These are phyloP conservation scores for Menidia beryllina DNA, from an alignment of 2,113 vertebrate species.

Conservation along the genomic window DNA sequence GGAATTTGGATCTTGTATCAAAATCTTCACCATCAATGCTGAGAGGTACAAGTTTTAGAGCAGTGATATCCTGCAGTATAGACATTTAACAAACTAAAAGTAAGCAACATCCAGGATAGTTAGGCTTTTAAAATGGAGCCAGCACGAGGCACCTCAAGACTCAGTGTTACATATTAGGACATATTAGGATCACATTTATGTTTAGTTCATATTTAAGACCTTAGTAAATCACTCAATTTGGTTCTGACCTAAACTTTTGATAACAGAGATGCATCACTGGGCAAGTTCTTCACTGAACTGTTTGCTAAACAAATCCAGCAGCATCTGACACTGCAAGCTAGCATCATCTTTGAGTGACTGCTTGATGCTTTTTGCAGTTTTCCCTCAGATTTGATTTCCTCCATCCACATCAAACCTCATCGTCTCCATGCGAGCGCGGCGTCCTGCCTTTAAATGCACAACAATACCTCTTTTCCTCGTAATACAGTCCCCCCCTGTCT, in stretches of 20 bases:
- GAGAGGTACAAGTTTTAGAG: too few species aligned
- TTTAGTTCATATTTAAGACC: too few species aligned
- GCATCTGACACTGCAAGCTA: conserved; percentile 14
- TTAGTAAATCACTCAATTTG: background rate
- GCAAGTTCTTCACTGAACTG: too few species aligned
- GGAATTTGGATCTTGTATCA: too few species aligned
- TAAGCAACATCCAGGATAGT: too few species aligned
- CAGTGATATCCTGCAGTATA: too few species aligned
- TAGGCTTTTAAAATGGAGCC: background rate
- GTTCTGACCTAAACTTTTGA: background rate
- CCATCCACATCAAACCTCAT: conserved; percentile 41
- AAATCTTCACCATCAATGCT: too few species aligned
- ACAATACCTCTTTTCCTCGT: conserved; percentile 13
- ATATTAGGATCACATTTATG: too few species aligned
- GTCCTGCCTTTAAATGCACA: conserved; percentile 6
- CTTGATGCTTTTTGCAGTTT: conserved; percentile 17
- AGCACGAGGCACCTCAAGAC: background rate
- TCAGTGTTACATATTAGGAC: background rate
- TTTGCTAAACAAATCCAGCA: too few species aligned
- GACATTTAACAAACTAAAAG: too few species aligned
- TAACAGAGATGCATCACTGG: background rate
- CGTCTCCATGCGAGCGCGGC: conserved; percentile 36
- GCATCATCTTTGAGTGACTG: conserved; percentile 35
- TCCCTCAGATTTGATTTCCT: conserved; percentile 16
- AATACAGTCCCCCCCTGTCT: conserved; percentile 19